Percentiles rank a stretch among this genome's conserved stretches.
phyloP scores from a whole-genome alignment of 2,888 invertebrate species.

The Cremastinae sp. region DNA sequence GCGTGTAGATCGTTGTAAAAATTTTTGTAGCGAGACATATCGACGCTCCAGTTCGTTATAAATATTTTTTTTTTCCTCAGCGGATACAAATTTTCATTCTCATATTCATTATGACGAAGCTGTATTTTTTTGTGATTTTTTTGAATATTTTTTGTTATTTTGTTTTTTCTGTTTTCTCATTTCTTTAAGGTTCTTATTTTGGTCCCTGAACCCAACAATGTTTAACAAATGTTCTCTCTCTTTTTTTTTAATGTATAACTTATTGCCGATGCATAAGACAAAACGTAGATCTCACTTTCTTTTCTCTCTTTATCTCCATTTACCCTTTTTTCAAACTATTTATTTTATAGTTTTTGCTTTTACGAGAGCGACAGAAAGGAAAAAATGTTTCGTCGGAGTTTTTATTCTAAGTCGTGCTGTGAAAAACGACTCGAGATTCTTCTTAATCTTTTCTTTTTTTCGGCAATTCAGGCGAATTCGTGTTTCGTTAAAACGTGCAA shows the following conservation, averaged over 20 bases:
- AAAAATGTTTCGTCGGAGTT: background rate
- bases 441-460: constrained; percentile 8
- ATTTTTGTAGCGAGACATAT: constrained; percentile 33
- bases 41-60: constrained; percentile 53
- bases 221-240: constrained; percentile 36
- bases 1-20: constrained; percentile 38
- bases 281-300: constrained; percentile 36
- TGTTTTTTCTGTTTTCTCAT: constrained; percentile 22
- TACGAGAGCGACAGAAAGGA: constrained; percentile 24
- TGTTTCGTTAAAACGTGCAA: constrained; percentile 43
- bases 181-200: constrained; percentile 64
- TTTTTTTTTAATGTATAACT: constrained; percentile 14
- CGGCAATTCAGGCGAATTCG: background rate
- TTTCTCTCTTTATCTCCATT: too few species aligned
- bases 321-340: constrained; percentile 17
- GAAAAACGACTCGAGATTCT: constrained; percentile 52
- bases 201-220: constrained; percentile 73
- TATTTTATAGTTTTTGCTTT: constrained; percentile 39
- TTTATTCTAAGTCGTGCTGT: constrained; percentile 8
- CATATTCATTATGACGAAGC: constrained; percentile 60
- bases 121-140: constrained; percentile 41
- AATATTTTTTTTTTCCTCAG: constrained; percentile 36
- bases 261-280: constrained; percentile 39
- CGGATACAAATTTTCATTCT: constrained; percentile 39
- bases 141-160: constrained; percentile 31